Evolutionary conservation across 2,888 invertebrate species (phyloP), one percentile per base, ranked within the genome.

Genomic region (Vandiemenella viatica): DNA sequence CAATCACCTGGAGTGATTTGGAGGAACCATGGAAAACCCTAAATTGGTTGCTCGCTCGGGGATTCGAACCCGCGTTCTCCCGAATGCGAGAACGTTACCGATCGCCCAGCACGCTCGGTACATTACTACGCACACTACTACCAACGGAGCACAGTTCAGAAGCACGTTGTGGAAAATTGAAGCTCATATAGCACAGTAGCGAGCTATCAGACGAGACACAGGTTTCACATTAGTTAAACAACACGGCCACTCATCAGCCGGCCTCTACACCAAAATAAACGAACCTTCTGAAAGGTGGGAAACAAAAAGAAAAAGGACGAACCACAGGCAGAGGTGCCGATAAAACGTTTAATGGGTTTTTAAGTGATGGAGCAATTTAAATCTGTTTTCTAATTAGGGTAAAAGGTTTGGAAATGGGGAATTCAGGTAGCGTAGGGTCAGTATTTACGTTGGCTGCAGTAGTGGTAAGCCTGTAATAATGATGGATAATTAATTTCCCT

Each of bases 331-430:
- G 19, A 42, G 42, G 20, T 42, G 42, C 48, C 37, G 46, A 49
- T 45, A 49, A 49, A 32, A 26, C 8, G 21, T 50, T 59, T 64
- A 63, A 62, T 62, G 61, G 61, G 59, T 60, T 62, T 62, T 62
- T 62, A 62, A 62, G 62, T 61, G 62, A 62, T 60, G 60, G 58
- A 54, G 57, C 59, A 61, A 60, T 62, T 62, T 55, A 59, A 60
- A 61, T 62, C 60, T 61, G 58, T 61, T 50, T 38, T 44, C 49
- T 41, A 37, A 48, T 42, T 42, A 42, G 21, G 42, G 42, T 42
- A 21, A 42, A 42, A 42, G 42, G 42, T 19, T 42, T 32, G 13
- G 32, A 32, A 32, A 32, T n/a, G 32, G 32, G 32, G 32, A 32
- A 32, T n/a, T 32, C 32, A 32, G 32, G 32, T 32, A 32, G 32